Percentiles rank a stretch among this genome's conserved stretches.
phyloP scores from a whole-genome alignment of 2,113 vertebrate genomes.

The Istiophorus platypterus region DNA sequence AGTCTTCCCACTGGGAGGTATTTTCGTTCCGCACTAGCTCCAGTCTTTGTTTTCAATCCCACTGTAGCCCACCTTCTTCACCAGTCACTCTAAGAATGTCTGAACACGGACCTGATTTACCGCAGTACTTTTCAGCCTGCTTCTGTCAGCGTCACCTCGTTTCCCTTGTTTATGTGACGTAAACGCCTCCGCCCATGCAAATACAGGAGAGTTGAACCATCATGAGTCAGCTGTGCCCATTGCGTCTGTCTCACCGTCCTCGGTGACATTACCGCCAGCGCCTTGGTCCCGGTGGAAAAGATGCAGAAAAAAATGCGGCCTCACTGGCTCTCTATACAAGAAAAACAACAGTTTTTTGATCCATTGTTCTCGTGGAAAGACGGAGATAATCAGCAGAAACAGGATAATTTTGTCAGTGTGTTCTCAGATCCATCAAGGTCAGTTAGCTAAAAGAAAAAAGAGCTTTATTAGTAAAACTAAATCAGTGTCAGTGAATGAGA shows the following conservation, averaged over 20 bases:
- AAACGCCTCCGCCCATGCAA: no score
- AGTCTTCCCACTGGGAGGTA: not conserved
- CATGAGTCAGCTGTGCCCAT: no score
- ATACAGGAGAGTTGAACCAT: no score
- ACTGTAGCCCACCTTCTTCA: not conserved
- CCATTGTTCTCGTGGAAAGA: conserved; percentile 16
- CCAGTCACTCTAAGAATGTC: not conserved
- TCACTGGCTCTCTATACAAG: no score
- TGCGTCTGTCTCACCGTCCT: not conserved
- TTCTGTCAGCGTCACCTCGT: conserved; percentile 18
- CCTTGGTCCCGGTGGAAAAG: conserved; percentile 5
- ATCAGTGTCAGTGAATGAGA: not conserved
- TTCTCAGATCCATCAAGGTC: not conserved
- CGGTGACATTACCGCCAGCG: conserved; percentile 1
- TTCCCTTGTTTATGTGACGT: no score
- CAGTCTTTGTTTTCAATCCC: not conserved
- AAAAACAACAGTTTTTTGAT: not conserved
- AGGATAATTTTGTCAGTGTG: not conserved
- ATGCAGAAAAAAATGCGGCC: conserved; percentile 1
- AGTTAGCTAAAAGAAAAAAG: conserved; percentile 1
- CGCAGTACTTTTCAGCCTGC: not conserved
- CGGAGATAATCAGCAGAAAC: conserved; percentile 18
- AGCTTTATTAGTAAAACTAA: not conserved
- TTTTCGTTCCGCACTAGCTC: not conserved
- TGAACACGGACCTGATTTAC: conserved; percentile 4